These are phyloP conservation scores for Dysdera silvatica DNA, from an alignment of 1,140 invertebrate species.

Conservation along the genomic window DNA sequence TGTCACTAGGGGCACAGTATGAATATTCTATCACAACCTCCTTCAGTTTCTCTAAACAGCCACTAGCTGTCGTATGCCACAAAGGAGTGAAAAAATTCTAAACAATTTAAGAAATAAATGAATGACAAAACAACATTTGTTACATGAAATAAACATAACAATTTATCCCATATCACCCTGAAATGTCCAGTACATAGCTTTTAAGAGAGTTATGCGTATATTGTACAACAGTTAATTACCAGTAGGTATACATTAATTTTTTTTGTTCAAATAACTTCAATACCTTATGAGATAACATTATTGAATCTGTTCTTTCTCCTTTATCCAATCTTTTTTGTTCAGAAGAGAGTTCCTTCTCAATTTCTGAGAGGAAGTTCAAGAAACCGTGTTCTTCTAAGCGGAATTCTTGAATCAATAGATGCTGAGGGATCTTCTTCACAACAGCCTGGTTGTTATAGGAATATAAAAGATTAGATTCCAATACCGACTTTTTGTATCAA, in stretches of 20 bases:
- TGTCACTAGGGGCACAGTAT: no score
- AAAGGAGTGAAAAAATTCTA: constrained; percentile 16
- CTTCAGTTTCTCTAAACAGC: constrained; percentile 8
- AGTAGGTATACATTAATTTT: not conserved
- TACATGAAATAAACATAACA: no score
- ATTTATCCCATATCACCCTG: no score
- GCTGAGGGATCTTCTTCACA: constrained; percentile 66
- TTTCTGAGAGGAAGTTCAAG: constrained; percentile 72
- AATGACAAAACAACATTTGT: no score
- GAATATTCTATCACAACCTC: no score
- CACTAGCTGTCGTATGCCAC: not conserved
- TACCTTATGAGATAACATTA: constrained; percentile 61
- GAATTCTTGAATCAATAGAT: constrained; percentile 82
- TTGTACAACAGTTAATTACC: not conserved
- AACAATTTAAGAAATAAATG: no score
- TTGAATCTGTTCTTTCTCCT: constrained; percentile 68
- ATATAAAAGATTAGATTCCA: not conserved
- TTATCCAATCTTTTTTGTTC: constrained; percentile 77
- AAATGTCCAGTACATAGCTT: no score
- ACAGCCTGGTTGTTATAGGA: constrained; percentile 50
- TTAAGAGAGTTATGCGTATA: no score
- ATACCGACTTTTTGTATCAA: no score
- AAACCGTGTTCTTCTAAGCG: constrained; percentile 74
- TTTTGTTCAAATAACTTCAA: constrained; percentile 6
- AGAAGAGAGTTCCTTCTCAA: constrained; percentile 76